A percentile compares a stretch with the other conserved stretches of the same genome.
phyloP scores from a whole-genome alignment of 2,113 vertebrate genomes.

The Brienomyrus longianalis region DNA sequence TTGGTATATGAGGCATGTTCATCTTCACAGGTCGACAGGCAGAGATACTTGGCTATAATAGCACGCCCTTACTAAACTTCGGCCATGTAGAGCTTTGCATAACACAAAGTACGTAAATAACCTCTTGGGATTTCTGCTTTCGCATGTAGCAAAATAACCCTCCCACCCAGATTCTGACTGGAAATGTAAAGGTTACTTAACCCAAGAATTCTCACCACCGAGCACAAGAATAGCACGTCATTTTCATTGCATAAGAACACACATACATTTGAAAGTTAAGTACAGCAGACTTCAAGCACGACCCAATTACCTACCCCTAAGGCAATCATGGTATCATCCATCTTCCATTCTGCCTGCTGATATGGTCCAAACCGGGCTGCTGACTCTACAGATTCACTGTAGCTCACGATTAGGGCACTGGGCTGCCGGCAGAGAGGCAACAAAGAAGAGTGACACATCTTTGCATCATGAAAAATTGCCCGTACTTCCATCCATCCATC shows the following conservation, averaged over 20 bases:
- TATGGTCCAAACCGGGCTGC: not conserved
- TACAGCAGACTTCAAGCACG: not conserved
- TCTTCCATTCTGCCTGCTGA: slow-evolving; percentile 4
- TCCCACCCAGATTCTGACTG: not conserved
- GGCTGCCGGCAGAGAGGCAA: not conserved
- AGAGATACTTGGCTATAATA: not conserved
- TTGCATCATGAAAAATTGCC: not conserved
- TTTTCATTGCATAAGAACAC: not conserved
- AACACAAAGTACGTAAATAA: not conserved
- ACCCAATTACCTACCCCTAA: not conserved
- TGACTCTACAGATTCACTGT: not conserved
- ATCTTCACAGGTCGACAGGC: not conserved
- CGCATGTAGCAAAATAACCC: not conserved
- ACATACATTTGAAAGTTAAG: not conserved
- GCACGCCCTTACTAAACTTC: not conserved
- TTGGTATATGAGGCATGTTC: not conserved
- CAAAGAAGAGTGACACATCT: not conserved
- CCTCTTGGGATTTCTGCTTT: not conserved
- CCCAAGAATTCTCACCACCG: not conserved
- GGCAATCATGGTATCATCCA: slow-evolving; percentile 3
- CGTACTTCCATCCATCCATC: too few species aligned
- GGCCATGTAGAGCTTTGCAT: not conserved
- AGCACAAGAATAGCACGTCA: not conserved
- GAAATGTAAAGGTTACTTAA: not conserved
- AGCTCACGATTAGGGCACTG: slow-evolving; percentile 3